A percentile compares a stretch with the other conserved stretches of the same genome.
Conservation (phyloP, 2,888 invertebrate species). For the Caenorhabditis sp. region DNA sequence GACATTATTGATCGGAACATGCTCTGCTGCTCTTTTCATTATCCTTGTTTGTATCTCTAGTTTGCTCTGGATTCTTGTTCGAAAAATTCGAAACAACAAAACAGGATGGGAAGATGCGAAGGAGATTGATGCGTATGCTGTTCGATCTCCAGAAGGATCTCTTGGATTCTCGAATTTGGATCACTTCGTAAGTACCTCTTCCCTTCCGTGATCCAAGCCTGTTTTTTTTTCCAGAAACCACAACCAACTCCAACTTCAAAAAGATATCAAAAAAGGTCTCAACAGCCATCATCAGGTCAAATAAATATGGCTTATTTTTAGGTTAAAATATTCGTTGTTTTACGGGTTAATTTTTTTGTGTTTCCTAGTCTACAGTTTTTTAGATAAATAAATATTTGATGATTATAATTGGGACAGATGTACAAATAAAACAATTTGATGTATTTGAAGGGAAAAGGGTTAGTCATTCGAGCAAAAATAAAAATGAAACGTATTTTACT, state of each 20-base stretch:
- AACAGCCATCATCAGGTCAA: conserved; percentile 21
- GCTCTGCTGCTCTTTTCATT: conserved; percentile 11
- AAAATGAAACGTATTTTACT: conserved; percentile 6
- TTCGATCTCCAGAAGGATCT: background rate
- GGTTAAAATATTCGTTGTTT: background rate
- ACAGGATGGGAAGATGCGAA: conserved; percentile 30
- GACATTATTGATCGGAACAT: background rate
- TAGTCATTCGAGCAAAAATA: conserved; percentile 7
- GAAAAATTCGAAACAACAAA: conserved; percentile 6
- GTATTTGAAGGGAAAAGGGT: background rate
- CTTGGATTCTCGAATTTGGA: background rate
- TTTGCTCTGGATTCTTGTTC: conserved; percentile 12
- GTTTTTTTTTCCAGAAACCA: conserved; percentile 24
- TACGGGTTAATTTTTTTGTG: conserved; percentile 7
- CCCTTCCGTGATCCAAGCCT: background rate
- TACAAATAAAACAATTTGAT: background rate
- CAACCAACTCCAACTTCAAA: conserved; percentile 14
- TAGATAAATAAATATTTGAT: background rate
- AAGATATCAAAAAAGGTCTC: conserved; percentile 16
- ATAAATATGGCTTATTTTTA: conserved; percentile 39
- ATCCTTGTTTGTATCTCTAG: conserved; percentile 10
- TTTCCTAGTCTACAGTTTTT: conserved; percentile 9
- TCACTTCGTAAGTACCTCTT: background rate
- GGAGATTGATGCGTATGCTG: conserved; percentile 30
- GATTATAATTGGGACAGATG: conserved; percentile 10